These are phyloP conservation scores for Paedocypris sp. DNA, from an alignment of 2,113 vertebrate genomes.

Conservation along the genomic window DNA sequence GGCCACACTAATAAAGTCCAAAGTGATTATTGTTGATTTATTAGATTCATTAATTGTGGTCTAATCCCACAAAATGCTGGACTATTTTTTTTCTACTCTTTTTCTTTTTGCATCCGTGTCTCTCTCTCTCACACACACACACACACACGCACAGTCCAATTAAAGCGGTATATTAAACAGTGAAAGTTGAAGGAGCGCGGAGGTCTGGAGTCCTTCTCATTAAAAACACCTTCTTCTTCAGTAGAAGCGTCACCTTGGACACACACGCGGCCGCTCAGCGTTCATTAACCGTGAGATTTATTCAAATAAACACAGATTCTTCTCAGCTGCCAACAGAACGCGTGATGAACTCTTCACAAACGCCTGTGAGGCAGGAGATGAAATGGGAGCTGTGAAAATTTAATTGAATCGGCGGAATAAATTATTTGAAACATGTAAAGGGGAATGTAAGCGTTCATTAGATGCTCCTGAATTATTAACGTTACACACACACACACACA, in stretches of 20 bases:
- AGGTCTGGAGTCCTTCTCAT: conserved; percentile 45
- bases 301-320: background rate
- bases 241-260: background rate
- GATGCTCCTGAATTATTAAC: background rate
- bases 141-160: conserved; percentile 37
- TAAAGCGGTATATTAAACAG: conserved; percentile 50
- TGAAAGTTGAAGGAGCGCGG: conserved; percentile 34
- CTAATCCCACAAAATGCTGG: too few species aligned
- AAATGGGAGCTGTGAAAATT: conserved; percentile 12
- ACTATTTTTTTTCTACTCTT: too few species aligned
- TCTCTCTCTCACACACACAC: too few species aligned
- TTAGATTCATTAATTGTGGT: too few species aligned
- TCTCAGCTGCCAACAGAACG: background rate
- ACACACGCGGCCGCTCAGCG: background rate
- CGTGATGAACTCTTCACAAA: background rate
- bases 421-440: background rate
- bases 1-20: too few species aligned
- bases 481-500: too few species aligned
- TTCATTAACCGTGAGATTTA: conserved; percentile 10
- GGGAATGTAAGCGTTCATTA: conserved; percentile 11
- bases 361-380: background rate
- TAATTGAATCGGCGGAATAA: conserved; percentile 13
- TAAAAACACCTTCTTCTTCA: conserved; percentile 24
- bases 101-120: too few species aligned
- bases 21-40: too few species aligned